Base-by-base conservation (phyloP, 1,140 invertebrate species). In the Drosophila tsacasi region DNA sequence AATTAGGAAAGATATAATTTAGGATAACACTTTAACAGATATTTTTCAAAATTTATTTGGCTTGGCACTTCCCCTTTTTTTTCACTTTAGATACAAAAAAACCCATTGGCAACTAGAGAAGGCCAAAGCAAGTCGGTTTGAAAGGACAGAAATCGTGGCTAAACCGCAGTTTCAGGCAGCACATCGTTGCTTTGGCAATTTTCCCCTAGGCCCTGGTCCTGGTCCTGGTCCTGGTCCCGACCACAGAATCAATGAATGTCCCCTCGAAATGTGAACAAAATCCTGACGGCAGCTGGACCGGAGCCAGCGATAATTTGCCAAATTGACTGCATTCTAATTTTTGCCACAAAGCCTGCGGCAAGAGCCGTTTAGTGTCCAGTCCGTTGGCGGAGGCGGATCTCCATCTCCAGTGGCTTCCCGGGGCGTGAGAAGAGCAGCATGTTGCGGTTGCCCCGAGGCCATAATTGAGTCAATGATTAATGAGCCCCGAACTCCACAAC, bases 291-390 rank as follows among this genome's bases (percentile, higher is more conserved):
- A 42, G 15, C 44, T 47, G 32, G 30, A 10, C 35, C 8, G 21
- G 6, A n/a, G 64, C 12, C 63, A 42, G 42, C 64, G 15, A 35
- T 62, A 57, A 69, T 77, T 68, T 42, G 19, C 42, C 57, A 68
- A 77, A 78, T 69, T 54, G 58, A 52, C 50, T 79, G 62, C 61
- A 61, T 50, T 64, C 54, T 73, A 79, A 60, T 65, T 72, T 39
- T 9, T 6, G 54, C 37, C 27, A 27, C 37, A 44, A 68, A 40
- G 44, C 35, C 30, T 37, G 50, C 12, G 50, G 52, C 37, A 19
- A 13, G 64, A 46, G 27, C 37, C 64, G 32, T 55, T 32, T 47
- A 57, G 21, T 32, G 39, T 27, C 35, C 35, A 10, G 15, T 35
- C n/a, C n/a, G n/a, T n/a, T n/a, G n/a, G n/a, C 19, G 50, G 10